Conservation (phyloP, 35 echinoderm and acorn worm species). For the Ophioderma brevispina region DNA sequence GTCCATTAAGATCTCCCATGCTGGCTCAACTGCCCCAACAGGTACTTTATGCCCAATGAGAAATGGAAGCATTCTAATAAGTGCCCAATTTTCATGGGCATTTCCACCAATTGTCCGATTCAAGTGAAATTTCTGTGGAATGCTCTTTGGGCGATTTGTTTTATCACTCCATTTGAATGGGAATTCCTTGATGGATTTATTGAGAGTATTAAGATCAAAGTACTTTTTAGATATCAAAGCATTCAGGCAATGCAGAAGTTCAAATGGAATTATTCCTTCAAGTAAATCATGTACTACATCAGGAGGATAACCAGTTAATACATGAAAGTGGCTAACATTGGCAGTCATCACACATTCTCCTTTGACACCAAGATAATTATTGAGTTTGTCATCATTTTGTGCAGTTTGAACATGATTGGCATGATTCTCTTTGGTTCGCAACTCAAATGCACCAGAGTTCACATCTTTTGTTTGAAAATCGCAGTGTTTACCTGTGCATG, state of each 20-base stretch:
- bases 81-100: slow-evolving; percentile 71
- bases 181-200: slow-evolving; percentile 49
- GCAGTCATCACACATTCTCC: slow-evolving; percentile 46
- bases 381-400: slow-evolving; percentile 41
- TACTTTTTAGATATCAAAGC: slow-evolving; percentile 63
- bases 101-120: slow-evolving; percentile 60
- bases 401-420: slow-evolving; percentile 47
- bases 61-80: slow-evolving; percentile 69
- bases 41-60: slow-evolving; percentile 48
- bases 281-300: slow-evolving; percentile 62
- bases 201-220: slow-evolving; percentile 40
- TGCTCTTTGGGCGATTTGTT: slow-evolving; percentile 46
- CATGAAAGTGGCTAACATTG: slow-evolving; percentile 52
- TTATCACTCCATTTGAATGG: slow-evolving; percentile 64
- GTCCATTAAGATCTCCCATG: slow-evolving; percentile 57
- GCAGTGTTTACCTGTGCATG: slow-evolving; percentile 32
- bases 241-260: slow-evolving; percentile 43
- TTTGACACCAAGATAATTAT: slow-evolving; percentile 58
- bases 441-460: slow-evolving; percentile 46
- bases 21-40: slow-evolving; percentile 15
- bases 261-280: slow-evolving; percentile 59
- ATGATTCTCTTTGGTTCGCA: slow-evolving; percentile 46
- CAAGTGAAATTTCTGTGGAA: slow-evolving; percentile 26
- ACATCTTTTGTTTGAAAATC: slow-evolving; percentile 50
- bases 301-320: slow-evolving; percentile 61